Conservation (phyloP, 2,888 invertebrate genomes). For the Tenodera sinensis region DNA sequence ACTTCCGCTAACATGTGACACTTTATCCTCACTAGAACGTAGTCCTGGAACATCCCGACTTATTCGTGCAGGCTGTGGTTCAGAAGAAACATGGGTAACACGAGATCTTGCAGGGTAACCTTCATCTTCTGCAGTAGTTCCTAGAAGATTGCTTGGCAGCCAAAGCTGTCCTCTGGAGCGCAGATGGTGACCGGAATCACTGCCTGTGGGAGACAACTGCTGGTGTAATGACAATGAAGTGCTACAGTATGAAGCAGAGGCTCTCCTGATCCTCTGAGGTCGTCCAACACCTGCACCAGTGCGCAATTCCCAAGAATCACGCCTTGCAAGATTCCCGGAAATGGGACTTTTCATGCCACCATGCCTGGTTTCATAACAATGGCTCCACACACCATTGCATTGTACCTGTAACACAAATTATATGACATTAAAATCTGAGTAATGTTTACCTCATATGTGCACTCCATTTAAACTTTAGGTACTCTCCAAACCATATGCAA, state of each 20-base stretch:
- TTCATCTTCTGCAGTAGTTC: constrained; percentile 44
- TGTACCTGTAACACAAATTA: constrained; percentile 30
- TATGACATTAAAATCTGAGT: not conserved
- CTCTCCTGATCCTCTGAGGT: constrained; percentile 14
- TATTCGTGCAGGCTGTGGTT: constrained; percentile 16
- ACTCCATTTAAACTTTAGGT: too few species aligned
- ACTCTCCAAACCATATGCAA: too few species aligned
- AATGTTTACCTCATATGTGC: too few species aligned
- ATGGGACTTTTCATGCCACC: constrained; percentile 14
- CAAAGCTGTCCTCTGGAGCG: constrained; percentile 36
- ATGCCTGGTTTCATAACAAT: constrained; percentile 25
- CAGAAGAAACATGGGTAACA: not conserved
- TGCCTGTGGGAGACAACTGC: constrained; percentile 38
- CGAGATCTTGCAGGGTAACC: constrained; percentile 2
- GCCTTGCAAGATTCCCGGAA: not conserved
- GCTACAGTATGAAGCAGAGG: constrained; percentile 30
- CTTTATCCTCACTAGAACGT: not conserved
- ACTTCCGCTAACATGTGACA: not conserved
- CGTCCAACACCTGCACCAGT: not conserved
- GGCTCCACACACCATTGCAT: constrained; percentile 34
- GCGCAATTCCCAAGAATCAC: constrained; percentile 10
- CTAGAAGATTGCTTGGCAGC: constrained; percentile 41
- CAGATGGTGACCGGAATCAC: constrained; percentile 42
- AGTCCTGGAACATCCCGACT: not conserved
- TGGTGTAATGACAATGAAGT: constrained; percentile 23